phyloP scores from a whole-genome alignment of 92 coral and sea anemone species.

The Galaxea fascicularis region DNA sequence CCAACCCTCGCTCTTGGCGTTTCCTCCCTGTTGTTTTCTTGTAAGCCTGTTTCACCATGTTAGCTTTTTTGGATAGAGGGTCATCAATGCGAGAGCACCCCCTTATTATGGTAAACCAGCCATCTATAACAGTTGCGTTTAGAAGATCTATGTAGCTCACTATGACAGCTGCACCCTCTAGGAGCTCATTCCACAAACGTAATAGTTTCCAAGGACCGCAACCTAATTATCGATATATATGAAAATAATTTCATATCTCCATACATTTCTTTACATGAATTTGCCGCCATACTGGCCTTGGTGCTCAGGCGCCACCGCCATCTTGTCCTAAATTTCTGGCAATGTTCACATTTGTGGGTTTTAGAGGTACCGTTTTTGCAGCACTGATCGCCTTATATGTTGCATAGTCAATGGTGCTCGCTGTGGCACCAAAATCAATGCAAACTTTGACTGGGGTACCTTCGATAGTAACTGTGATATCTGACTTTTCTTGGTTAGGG shows the following conservation, averaged over 20 bases:
- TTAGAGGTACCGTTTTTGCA: no score
- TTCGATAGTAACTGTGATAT: no score
- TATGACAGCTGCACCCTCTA: conserved; percentile 22
- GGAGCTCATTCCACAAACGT: conserved; percentile 43
- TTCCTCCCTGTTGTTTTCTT: conserved; percentile 62
- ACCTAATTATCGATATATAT: no score
- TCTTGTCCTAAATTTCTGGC: no score
- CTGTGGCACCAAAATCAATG: conserved; percentile 72
- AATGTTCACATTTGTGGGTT: no score
- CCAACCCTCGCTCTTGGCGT: conserved; percentile 30
- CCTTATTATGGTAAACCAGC: conserved; percentile 56
- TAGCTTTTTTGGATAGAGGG: conserved; percentile 42
- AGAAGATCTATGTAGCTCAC: conserved; percentile 65
- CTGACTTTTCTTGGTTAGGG: no score
- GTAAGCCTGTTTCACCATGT: conserved; percentile 30
- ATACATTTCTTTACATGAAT: no score
- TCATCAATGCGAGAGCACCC: conserved; percentile 67
- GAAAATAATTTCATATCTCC: no score
- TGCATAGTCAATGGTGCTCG: no score
- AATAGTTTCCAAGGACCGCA: conserved; percentile 73
- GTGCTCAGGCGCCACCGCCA: no score
- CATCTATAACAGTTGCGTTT: conserved; percentile 63
- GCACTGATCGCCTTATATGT: no score
- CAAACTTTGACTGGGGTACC: conserved; percentile 51
- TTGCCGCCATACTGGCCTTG: no score